A percentile compares a stretch with the other conserved stretches of the same genome.
Evolutionary conservation across 1,140 invertebrate species (phyloP).

Genomic region (Cherax destructor): DNA sequence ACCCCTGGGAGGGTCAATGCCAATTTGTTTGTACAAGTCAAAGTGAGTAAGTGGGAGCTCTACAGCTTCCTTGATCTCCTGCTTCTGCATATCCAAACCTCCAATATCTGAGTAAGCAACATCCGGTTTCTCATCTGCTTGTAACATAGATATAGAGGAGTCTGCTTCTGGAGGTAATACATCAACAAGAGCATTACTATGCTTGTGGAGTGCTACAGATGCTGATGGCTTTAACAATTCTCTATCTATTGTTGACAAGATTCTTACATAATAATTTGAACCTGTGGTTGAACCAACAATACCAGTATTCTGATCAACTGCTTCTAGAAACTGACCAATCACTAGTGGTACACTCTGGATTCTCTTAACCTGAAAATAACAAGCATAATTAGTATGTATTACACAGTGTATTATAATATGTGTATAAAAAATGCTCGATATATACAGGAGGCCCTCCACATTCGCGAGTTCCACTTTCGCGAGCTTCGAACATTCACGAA

Average conservation of each 20-base stretch:
- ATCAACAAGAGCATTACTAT: constrained; percentile 98
- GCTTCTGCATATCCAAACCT: constrained; percentile 99
- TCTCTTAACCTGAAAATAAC: constrained; percentile 86
- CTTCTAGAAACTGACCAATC: constrained; percentile 98
- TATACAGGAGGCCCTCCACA: too few relatives aligned
- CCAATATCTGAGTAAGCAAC: constrained; percentile 98
- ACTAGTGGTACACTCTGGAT: constrained; percentile 98
- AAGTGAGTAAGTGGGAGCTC: constrained; percentile 98
- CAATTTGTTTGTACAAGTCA: constrained; percentile 99
- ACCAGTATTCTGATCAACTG: constrained; percentile 98
- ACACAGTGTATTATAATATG: too few relatives aligned
- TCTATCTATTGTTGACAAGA: constrained; percentile 91
- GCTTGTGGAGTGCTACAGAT: constrained; percentile 97
- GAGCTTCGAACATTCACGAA: too few relatives aligned
- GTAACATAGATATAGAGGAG: constrained; percentile 96
- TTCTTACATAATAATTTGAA: constrained; percentile 98
- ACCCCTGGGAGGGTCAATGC: constrained; percentile 96
- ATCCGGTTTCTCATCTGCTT: constrained; percentile 98
- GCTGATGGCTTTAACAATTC: constrained; percentile 96
- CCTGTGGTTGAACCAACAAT: constrained; percentile 92
- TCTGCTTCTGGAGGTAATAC: constrained; percentile 98
- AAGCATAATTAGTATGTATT: too few relatives aligned
- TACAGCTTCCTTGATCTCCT: constrained; percentile 99
- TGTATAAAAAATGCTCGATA: too few relatives aligned
- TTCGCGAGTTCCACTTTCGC: too few relatives aligned